Conservation (phyloP, 64 coral and sea anemone genomes). For the Pachyseris speciosa region DNA sequence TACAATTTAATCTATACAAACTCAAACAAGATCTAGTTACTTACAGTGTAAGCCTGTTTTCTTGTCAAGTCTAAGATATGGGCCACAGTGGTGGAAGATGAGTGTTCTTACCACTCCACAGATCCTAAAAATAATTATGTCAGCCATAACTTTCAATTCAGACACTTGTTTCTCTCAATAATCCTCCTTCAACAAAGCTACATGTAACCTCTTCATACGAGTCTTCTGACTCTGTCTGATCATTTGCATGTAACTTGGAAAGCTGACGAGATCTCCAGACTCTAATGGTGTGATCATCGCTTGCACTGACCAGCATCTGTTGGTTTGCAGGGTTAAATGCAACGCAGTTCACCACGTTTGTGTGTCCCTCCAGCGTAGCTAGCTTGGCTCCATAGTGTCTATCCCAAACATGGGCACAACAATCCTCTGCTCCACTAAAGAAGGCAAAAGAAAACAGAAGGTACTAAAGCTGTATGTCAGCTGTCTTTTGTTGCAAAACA, state of each 20-base stretch:
- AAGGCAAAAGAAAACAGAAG: neutral
- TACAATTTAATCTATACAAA: too few relatives aligned
- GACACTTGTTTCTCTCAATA: neutral
- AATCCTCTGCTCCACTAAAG: slow-evolving; percentile 86
- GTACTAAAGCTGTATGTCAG: too few relatives aligned
- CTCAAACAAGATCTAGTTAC: too few relatives aligned
- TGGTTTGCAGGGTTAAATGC: slow-evolving; percentile 80
- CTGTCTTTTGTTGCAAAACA: too few relatives aligned
- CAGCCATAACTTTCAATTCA: too few relatives aligned
- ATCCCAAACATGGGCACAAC: slow-evolving; percentile 84
- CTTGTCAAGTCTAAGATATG: too few relatives aligned
- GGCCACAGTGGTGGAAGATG: too few relatives aligned
- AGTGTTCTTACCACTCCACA: too few relatives aligned
- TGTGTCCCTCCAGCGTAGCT: slow-evolving; percentile 77
- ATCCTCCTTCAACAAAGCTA: neutral
- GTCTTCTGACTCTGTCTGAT: neutral
- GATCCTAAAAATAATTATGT: too few relatives aligned
- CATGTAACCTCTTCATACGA: neutral
- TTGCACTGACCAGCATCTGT: slow-evolving; percentile 87
- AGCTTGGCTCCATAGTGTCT: slow-evolving; percentile 81
- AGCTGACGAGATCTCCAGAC: slow-evolving; percentile 80
- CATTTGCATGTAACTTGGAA: neutral
- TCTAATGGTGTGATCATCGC: slow-evolving; percentile 86
- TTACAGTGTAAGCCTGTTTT: too few relatives aligned
- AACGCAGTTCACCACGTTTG: slow-evolving; percentile 87